These are phyloP conservation scores for Leptopilina clavipes DNA, from an alignment of 1,140 invertebrate species.

Conservation along the genomic window DNA sequence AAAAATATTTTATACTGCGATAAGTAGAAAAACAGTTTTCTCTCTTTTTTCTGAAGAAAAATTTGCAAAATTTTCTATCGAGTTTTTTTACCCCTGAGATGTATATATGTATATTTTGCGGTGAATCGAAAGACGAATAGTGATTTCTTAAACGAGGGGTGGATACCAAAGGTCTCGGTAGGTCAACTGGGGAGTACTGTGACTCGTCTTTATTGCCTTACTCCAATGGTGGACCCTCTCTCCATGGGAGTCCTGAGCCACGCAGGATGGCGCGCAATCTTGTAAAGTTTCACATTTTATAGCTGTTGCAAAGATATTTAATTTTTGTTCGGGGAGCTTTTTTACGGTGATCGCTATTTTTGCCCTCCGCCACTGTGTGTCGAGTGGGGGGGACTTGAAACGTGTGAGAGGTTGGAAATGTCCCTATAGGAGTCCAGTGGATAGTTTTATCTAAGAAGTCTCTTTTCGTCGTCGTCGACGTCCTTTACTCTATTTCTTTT, in stretches of 20 bases:
- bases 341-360: constrained; percentile 60
- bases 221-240: constrained; percentile 9
- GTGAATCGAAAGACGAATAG: constrained; percentile 18
- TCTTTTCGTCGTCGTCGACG: constrained; percentile 36
- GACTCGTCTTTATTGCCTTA: constrained; percentile 47
- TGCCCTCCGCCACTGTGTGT: constrained; percentile 43
- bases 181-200: constrained; percentile 43
- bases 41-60: neutral
- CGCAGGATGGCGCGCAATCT: constrained; percentile 47
- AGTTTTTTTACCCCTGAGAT: too few species aligned
- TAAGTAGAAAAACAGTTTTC: too few species aligned
- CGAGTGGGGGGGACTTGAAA: constrained; percentile 10
- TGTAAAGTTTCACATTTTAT: constrained; percentile 67
- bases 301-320: constrained; percentile 67
- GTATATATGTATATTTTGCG: neutral
- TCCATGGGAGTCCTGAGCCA: constrained; percentile 26
- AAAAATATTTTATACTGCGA: too few species aligned
- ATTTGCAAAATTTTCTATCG: neutral
- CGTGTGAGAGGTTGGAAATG: constrained; percentile 37
- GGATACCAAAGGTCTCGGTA: neutral
- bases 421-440: constrained; percentile 36
- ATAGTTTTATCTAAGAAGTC: constrained; percentile 50
- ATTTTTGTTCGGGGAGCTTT: constrained; percentile 64
- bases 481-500: constrained; percentile 46
- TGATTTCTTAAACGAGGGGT: constrained; percentile 14